phyloP scores from a whole-genome alignment of 1,140 invertebrate species.

The Propsilocerus akamusi region DNA sequence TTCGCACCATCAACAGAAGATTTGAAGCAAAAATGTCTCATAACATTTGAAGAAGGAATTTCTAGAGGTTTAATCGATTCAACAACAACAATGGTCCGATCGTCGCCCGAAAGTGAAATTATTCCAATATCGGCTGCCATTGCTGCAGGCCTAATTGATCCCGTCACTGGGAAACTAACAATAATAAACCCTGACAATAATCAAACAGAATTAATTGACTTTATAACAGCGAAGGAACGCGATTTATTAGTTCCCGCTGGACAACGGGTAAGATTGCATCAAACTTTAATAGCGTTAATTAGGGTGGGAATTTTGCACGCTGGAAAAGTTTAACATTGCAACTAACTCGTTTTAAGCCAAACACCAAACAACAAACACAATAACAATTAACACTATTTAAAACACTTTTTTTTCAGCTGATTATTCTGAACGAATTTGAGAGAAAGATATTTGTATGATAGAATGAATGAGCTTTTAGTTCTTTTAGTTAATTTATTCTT shows the following conservation, averaged over 20 bases:
- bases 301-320: no score
- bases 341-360: no score
- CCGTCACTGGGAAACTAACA: slow-evolving; percentile 45
- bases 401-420: no score
- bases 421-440: no score
- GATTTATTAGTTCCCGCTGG: slow-evolving; percentile 75
- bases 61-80: slow-evolving; percentile 62
- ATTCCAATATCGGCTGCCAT: slow-evolving; percentile 62
- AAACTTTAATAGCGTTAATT: no score
- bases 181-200: slow-evolving; percentile 34
- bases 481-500: no score
- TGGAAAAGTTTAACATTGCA: no score
- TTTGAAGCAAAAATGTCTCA: slow-evolving; percentile 40
- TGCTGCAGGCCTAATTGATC: slow-evolving; percentile 52
- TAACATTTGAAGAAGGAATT: slow-evolving; percentile 60
- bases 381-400: no score
- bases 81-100: slow-evolving; percentile 62
- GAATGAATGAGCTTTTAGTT: no score
- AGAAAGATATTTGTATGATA: no score
- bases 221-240: slow-evolving; percentile 70
- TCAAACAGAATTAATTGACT: slow-evolving; percentile 46
- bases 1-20: slow-evolving; percentile 35
- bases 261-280: slow-evolving; percentile 75
- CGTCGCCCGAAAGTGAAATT: slow-evolving; percentile 54
- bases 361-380: no score